phyloP scores from a whole-genome alignment of 2,797 vertebrate species.

The Pipistrellus kuhlii region DNA sequence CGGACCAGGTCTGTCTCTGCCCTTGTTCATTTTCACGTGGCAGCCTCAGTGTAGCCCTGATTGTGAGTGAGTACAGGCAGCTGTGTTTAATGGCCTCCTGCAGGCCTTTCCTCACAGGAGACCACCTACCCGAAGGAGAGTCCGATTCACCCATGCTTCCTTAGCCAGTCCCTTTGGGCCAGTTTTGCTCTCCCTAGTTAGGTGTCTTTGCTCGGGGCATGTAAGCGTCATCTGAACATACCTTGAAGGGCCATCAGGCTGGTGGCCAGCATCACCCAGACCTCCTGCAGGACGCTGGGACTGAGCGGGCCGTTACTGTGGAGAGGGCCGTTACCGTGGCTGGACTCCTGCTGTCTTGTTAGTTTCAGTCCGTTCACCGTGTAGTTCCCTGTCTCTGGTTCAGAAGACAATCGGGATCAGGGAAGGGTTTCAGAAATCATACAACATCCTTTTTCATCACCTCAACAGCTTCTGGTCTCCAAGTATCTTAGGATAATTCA shows the following conservation, averaged over 20 bases:
- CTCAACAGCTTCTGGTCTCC: neutral
- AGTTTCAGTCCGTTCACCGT: neutral
- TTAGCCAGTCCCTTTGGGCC: neutral
- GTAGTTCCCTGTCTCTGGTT: constrained; percentile 53
- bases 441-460: neutral
- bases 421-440: constrained; percentile 39
- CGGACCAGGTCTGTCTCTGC: neutral
- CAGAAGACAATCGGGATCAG: constrained; percentile 30
- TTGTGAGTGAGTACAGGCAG: neutral
- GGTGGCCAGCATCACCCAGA: constrained; percentile 17
- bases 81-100: neutral
- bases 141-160: neutral
- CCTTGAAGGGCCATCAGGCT: constrained; percentile 43
- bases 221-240: neutral
- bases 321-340: neutral
- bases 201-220: neutral
- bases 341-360: neutral
- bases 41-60: neutral
- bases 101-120: neutral
- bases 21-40: neutral
- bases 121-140: neutral
- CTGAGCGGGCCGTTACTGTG: neutral
- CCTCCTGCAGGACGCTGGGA: neutral
- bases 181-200: neutral
- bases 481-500: neutral